Evolutionary conservation across 2,888 invertebrate genomes (phyloP).

Genomic region (Stenodera caucasica): DNA sequence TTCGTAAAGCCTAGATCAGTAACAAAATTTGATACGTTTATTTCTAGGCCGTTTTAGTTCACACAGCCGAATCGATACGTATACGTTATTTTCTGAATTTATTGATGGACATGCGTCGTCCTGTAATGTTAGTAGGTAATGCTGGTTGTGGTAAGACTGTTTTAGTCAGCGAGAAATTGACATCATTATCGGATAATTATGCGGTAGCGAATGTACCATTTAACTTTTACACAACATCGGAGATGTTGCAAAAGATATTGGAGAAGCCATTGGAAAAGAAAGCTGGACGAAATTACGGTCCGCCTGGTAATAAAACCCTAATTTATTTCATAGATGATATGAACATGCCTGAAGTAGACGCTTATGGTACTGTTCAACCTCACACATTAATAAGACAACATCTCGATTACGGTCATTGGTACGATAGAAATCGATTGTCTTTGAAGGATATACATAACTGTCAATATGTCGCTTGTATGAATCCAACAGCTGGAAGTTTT

Average conservation of each 20-base stretch:
- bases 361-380: slow-evolving; percentile 90
- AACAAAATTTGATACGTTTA: slow-evolving; percentile 16
- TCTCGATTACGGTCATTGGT: slow-evolving; percentile 78
- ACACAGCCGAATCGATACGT: slow-evolving; percentile 87
- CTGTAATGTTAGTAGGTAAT: slow-evolving; percentile 88
- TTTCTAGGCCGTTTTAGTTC: slow-evolving; percentile 79
- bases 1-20: neutral
- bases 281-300: slow-evolving; percentile 90
- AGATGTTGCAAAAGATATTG: slow-evolving; percentile 83
- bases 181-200: slow-evolving; percentile 72
- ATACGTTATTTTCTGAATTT: slow-evolving; percentile 82
- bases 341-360: slow-evolving; percentile 86
- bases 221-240: slow-evolving; percentile 94
- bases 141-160: slow-evolving; percentile 93
- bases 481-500: slow-evolving; percentile 94
- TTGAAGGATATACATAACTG: slow-evolving; percentile 65
- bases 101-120: slow-evolving; percentile 74
- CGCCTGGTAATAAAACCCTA: slow-evolving; percentile 89
- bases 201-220: slow-evolving; percentile 88
- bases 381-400: slow-evolving; percentile 84
- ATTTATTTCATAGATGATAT: slow-evolving; percentile 93
- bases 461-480: slow-evolving; percentile 95
- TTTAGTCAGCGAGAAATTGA: slow-evolving; percentile 82
- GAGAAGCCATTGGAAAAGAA: slow-evolving; percentile 95
- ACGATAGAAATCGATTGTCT: slow-evolving; percentile 73